A percentile compares a stretch with the other conserved stretches of the same genome.
Evolutionary conservation across 2,888 invertebrate species (phyloP).

Genomic region (Trypoxylon attenuatum): DNA sequence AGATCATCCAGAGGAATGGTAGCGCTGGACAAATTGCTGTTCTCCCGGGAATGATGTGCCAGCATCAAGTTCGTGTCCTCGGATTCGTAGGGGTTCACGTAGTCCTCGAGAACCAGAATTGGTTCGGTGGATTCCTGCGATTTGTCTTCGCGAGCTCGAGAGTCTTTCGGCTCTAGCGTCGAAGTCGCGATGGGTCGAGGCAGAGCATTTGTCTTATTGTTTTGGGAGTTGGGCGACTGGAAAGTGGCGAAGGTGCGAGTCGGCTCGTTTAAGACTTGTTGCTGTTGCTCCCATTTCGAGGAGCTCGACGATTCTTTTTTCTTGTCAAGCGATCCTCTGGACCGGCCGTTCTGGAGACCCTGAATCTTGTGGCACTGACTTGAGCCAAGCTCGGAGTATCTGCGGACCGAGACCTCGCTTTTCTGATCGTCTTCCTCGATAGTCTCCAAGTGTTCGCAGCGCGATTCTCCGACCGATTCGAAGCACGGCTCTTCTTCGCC

Average conservation of each 20-base stretch:
- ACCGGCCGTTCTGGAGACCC: conserved; percentile 39
- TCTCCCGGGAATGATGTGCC: conserved; percentile 47
- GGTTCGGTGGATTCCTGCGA: conserved; percentile 11
- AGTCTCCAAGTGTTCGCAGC: conserved; percentile 53
- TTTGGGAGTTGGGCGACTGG: conserved; percentile 36
- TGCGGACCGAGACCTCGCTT: conserved; percentile 42
- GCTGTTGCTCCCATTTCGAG: conserved; percentile 41
- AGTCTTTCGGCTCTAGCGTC: conserved; percentile 13
- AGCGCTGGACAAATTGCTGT: conserved; percentile 46
- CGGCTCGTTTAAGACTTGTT: conserved; percentile 39
- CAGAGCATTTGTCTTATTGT: conserved; percentile 7
- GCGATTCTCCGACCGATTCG: conserved; percentile 39
- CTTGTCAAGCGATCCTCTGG: conserved; percentile 23
- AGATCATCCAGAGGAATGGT: conserved; percentile 49
- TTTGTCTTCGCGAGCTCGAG: conserved; percentile 19
- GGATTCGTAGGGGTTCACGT: conserved; percentile 16
- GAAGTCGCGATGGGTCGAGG: conserved; percentile 9
- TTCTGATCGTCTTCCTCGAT: conserved; percentile 52
- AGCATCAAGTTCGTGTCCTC: conserved; percentile 10
- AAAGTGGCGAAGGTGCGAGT: conserved; percentile 56
- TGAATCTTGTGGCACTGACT: conserved; percentile 53
- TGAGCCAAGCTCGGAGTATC: conserved; percentile 55
- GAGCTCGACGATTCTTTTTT: conserved; percentile 19
- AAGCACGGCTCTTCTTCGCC: conserved; percentile 38
- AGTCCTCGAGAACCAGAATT: conserved; percentile 39